A percentile compares a stretch with the other conserved stretches of the same genome.
Conservation (phyloP, 2,888 invertebrate genomes). For the Keiferia lycopersicella region DNA sequence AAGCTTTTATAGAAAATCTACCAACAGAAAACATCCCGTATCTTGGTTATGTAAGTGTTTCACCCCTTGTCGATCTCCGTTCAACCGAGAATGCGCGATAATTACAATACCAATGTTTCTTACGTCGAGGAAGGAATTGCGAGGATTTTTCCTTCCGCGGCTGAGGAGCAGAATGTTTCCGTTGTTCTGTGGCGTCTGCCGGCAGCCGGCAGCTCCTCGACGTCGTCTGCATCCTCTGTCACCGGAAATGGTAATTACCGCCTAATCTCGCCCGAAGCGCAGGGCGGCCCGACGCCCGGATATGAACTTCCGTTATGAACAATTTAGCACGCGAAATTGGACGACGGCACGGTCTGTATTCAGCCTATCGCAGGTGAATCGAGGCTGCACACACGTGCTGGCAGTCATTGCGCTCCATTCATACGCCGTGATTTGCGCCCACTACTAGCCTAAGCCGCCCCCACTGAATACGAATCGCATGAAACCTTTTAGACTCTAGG, state of each 20-base stretch:
- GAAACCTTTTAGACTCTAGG: conserved; percentile 56
- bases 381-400: conserved; percentile 56
- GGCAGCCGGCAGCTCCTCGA: conserved; percentile 54
- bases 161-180: conserved; percentile 52
- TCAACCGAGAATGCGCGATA: conserved; percentile 11
- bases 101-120: conserved; percentile 24
- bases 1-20: conserved; percentile 37
- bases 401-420: conserved; percentile 55
- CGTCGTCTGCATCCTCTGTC: conserved; percentile 73
- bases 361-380: conserved; percentile 59
- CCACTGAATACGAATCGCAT: conserved; percentile 60
- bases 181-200: conserved; percentile 37
- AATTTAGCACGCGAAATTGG: conserved; percentile 87
- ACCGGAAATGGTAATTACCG: conserved; percentile 82
- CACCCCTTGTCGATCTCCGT: conserved; percentile 25
- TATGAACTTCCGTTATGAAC: conserved; percentile 94
- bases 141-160: conserved; percentile 56
- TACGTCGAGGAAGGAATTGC: conserved; percentile 39
- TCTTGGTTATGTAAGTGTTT: background rate
- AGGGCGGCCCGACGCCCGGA: conserved; percentile 84
- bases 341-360: conserved; percentile 72
- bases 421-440: conserved; percentile 48
- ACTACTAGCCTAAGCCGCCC: conserved; percentile 55
- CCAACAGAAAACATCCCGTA: background rate
- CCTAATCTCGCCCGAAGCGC: conserved; percentile 80